These are phyloP conservation scores for Sitophilus oryzae DNA, from an alignment of 1,140 invertebrate genomes.

Conservation along the genomic window DNA sequence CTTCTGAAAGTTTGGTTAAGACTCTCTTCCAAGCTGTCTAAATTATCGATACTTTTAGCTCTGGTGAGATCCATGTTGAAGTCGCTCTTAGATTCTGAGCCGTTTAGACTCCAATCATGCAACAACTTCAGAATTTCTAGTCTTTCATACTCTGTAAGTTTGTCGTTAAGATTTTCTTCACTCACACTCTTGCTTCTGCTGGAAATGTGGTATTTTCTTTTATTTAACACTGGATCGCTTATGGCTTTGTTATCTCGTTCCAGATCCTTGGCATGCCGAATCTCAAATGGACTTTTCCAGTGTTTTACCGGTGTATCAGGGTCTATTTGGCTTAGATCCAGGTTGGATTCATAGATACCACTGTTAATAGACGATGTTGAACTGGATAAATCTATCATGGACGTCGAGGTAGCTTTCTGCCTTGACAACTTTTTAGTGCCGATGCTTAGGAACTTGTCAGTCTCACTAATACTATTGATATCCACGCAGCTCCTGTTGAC, in stretches of 20 bases:
- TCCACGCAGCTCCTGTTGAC: slow-evolving; percentile 29
- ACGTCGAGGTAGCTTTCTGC: slow-evolving; percentile 32
- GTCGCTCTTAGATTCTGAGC: slow-evolving; percentile 43
- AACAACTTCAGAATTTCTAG: slow-evolving; percentile 49
- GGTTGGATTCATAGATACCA: slow-evolving; percentile 37
- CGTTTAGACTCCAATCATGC: slow-evolving; percentile 48
- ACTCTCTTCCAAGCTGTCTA: slow-evolving; percentile 12
- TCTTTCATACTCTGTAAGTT: slow-evolving; percentile 47
- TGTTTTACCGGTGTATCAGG: slow-evolving; percentile 37
- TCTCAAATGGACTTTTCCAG: slow-evolving; percentile 53
- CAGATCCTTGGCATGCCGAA: slow-evolving; percentile 50
- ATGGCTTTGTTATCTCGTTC: slow-evolving; percentile 45
- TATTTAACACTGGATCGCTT: slow-evolving; percentile 34
- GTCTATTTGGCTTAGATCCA: slow-evolving; percentile 41
- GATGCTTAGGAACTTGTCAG: slow-evolving; percentile 35
- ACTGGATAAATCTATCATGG: slow-evolving; percentile 41
- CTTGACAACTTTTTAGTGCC: slow-evolving; percentile 29
- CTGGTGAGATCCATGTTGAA: slow-evolving; percentile 29
- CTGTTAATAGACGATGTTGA: slow-evolving; percentile 43
- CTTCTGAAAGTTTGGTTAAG: slow-evolving; percentile 21
- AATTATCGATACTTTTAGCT: slow-evolving; percentile 23
- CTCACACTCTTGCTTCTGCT: slow-evolving; percentile 36
- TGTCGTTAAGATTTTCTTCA: slow-evolving; percentile 36
- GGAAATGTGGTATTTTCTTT: slow-evolving; percentile 17
- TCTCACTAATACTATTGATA: slow-evolving; percentile 30